Conservation (phyloP, 92 coral and sea anemone species). For the Diadumene lineata region DNA sequence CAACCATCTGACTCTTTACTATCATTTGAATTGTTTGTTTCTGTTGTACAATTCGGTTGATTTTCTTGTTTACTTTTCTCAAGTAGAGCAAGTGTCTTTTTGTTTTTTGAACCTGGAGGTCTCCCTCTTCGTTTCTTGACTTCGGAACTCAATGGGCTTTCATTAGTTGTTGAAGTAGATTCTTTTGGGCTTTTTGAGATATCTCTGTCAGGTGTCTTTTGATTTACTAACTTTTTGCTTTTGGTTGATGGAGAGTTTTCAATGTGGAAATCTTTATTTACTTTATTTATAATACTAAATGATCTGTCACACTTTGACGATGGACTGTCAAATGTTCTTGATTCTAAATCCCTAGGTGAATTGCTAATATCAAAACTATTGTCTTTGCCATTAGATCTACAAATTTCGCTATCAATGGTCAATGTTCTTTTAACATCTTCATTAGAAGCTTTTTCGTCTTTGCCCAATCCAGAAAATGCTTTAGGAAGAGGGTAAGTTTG, state of each 20-base stretch:
- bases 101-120: constrained; percentile 44
- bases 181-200: not conserved
- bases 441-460: not conserved
- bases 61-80: constrained; percentile 5
- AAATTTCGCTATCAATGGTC: too few relatives aligned
- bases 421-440: too few relatives aligned
- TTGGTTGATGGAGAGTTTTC: too few relatives aligned
- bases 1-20: constrained; percentile 2
- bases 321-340: too few relatives aligned
- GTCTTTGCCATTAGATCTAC: too few relatives aligned
- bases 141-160: not conserved
- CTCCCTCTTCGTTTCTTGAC: constrained; percentile 35
- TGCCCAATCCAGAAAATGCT: constrained; percentile 3
- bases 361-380: too few relatives aligned
- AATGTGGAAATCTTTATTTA: too few relatives aligned
- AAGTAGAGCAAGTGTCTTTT: constrained; percentile 6
- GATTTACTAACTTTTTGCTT: too few relatives aligned
- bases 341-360: too few relatives aligned
- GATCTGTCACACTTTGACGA: too few relatives aligned
- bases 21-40: constrained; percentile 23
- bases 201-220: too few relatives aligned
- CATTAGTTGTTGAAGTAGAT: not conserved
- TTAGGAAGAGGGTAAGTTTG: constrained; percentile 15
- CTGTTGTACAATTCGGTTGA: not conserved
- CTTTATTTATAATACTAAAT: too few relatives aligned